These are phyloP conservation scores for Ctenodactylus gundi DNA, from an alignment of 2,113 vertebrate species.

Conservation along the genomic window DNA sequence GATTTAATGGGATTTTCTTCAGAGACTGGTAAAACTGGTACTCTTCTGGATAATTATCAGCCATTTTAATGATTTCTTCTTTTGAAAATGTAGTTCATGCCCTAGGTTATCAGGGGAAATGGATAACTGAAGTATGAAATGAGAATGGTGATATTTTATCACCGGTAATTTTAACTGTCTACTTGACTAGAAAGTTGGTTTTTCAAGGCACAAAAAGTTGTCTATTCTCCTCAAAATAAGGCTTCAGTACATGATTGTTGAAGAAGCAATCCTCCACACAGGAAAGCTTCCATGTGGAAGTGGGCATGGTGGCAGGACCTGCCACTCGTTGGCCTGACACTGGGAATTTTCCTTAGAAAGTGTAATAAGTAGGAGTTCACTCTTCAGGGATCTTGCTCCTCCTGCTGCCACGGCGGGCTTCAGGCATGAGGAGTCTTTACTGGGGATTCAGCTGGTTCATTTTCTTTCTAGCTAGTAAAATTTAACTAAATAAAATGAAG, in stretches of 20 bases:
- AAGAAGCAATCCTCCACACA: not conserved
- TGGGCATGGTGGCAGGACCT: not conserved
- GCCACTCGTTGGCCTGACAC: not conserved
- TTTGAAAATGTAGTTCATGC: slow-evolving; percentile 38
- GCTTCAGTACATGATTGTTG: not conserved
- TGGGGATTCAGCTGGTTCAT: not conserved
- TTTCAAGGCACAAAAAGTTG: slow-evolving; percentile 8
- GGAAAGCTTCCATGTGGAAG: not conserved
- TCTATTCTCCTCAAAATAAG: not conserved
- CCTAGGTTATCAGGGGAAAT: slow-evolving; percentile 43
- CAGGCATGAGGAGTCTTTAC: not conserved
- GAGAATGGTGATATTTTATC: not conserved
- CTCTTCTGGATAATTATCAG: slow-evolving; percentile 64
- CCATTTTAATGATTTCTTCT: slow-evolving; percentile 59
- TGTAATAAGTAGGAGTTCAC: not conserved
- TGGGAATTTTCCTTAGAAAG: not conserved
- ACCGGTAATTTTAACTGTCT: not conserved
- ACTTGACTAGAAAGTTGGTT: not conserved
- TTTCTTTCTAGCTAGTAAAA: not conserved
- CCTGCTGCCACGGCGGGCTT: not conserved
- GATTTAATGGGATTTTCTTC: slow-evolving; percentile 63
- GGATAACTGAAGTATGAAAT: slow-evolving; percentile 23
- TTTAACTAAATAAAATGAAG: not conserved
- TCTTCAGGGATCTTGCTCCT: not conserved
- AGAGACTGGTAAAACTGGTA: slow-evolving; percentile 64